phyloP scores from a whole-genome alignment of 1,140 invertebrate species.

The Aphelinus certus region DNA sequence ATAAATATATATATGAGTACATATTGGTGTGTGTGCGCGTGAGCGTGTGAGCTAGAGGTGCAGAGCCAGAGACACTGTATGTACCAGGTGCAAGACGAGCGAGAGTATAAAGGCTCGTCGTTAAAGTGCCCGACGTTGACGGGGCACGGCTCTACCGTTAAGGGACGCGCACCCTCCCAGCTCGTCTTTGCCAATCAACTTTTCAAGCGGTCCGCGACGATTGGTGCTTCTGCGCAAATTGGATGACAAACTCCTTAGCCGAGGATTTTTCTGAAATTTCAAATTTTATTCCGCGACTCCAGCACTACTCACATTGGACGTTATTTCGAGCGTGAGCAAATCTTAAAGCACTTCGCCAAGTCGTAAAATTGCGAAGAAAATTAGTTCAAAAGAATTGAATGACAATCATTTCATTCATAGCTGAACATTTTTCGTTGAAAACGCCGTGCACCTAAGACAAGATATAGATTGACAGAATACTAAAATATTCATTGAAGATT shows the following conservation, averaged over 20 bases:
- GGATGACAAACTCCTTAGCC: background rate
- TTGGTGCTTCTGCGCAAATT: background rate
- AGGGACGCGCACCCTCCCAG: background rate
- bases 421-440: too few relatives aligned
- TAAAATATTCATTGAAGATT: too few relatives aligned
- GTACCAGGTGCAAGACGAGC: slow-evolving; percentile 43
- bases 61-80: slow-evolving; percentile 13
- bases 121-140: slow-evolving; percentile 20
- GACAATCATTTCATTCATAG: too few relatives aligned
- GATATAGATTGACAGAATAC: too few relatives aligned
- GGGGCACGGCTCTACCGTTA: background rate
- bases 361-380: slow-evolving; percentile 8
- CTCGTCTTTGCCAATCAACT: slow-evolving; percentile 13
- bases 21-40: too few relatives aligned
- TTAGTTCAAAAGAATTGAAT: too few relatives aligned
- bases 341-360: slow-evolving; percentile 14
- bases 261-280: slow-evolving; percentile 7
- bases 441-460: too few relatives aligned
- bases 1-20: background rate
- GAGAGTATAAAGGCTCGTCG: slow-evolving; percentile 29
- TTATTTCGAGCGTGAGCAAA: slow-evolving; percentile 16
- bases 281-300: slow-evolving; percentile 1
- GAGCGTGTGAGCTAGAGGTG: slow-evolving; percentile 16
- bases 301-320: background rate
- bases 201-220: background rate